Conservation (phyloP, 2,888 invertebrate species). For the Melinaea marsaeus region DNA sequence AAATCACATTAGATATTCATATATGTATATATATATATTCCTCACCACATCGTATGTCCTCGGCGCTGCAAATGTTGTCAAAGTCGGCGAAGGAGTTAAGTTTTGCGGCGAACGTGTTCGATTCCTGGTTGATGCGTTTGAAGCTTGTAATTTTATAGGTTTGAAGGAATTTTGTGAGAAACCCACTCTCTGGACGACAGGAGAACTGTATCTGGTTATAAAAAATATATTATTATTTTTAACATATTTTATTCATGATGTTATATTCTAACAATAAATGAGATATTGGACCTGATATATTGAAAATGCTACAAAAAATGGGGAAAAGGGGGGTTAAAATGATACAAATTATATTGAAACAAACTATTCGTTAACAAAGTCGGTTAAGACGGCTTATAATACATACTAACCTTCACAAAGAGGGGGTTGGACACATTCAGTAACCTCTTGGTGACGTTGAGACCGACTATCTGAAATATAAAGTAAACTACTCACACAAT, state of each 20-base stretch:
- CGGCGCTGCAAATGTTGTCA: slow-evolving; percentile 42
- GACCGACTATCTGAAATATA: slow-evolving; percentile 53
- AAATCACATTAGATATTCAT: too few species aligned
- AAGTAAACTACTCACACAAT: slow-evolving; percentile 5
- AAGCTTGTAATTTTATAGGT: slow-evolving; percentile 46
- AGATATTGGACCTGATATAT: too few species aligned
- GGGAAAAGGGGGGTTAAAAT: too few species aligned
- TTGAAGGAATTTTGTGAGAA: slow-evolving; percentile 44
- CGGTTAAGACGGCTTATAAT: background rate
- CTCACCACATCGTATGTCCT: slow-evolving; percentile 48
- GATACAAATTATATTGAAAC: too few species aligned
- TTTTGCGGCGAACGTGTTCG: slow-evolving; percentile 45
- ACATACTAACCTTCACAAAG: slow-evolving; percentile 50
- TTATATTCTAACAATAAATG: too few species aligned
- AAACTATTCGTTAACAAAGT: too few species aligned
- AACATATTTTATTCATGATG: background rate
- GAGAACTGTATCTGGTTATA: slow-evolving; percentile 46
- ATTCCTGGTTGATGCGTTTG: slow-evolving; percentile 39
- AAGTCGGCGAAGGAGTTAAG: slow-evolving; percentile 45
- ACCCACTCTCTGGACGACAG: slow-evolving; percentile 43
- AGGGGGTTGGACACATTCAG: slow-evolving; percentile 54
- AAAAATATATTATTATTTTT: background rate
- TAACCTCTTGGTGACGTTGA: slow-evolving; percentile 56
- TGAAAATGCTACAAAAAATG: too few species aligned
- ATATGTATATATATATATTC: background rate